Conservation (phyloP, 2,113 vertebrate genomes). For the Glaucidium brasilianum region DNA sequence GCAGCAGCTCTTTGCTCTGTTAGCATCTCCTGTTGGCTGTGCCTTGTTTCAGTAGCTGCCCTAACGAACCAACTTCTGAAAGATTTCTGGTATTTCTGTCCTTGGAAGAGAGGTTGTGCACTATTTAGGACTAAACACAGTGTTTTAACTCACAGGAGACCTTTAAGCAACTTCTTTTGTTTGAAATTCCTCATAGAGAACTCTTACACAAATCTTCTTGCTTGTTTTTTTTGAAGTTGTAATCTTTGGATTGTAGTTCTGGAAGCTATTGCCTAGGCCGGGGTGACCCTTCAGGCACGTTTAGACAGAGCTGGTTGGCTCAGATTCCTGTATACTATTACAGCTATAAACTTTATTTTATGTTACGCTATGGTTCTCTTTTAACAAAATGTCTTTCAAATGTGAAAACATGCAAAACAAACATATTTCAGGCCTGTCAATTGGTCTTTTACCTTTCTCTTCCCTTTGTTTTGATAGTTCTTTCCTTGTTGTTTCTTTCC, state of each 20-base stretch:
- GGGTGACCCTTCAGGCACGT: slow-evolving; percentile 41
- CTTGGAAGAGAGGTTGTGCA: not conserved
- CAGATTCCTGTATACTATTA: slow-evolving; percentile 10
- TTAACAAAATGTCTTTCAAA: slow-evolving; percentile 37
- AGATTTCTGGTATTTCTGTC: not conserved
- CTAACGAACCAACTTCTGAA: not conserved
- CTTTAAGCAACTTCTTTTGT: slow-evolving; percentile 15
- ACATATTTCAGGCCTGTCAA: not conserved
- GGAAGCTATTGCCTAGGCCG: slow-evolving; percentile 35
- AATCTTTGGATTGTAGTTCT: slow-evolving; percentile 23
- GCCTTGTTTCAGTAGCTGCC: not conserved
- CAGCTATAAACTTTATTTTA: slow-evolving; percentile 49
- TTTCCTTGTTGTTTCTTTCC: not conserved
- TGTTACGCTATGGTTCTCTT: not conserved
- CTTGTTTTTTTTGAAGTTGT: slow-evolving; percentile 27
- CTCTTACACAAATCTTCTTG: not conserved
- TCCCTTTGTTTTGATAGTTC: slow-evolving; percentile 16
- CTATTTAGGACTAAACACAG: not conserved
- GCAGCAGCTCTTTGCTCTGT: not conserved
- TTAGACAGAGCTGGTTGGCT: slow-evolving; percentile 28
- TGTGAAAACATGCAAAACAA: slow-evolving; percentile 21
- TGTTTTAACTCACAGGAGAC: not conserved
- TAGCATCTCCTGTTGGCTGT: not conserved
- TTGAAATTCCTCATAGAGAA: slow-evolving; percentile 1
- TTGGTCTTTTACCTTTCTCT: slow-evolving; percentile 9